These are phyloP conservation scores for Nannoperca obscura DNA, from an alignment of 2,797 vertebrate genomes.

Conservation along the genomic window DNA sequence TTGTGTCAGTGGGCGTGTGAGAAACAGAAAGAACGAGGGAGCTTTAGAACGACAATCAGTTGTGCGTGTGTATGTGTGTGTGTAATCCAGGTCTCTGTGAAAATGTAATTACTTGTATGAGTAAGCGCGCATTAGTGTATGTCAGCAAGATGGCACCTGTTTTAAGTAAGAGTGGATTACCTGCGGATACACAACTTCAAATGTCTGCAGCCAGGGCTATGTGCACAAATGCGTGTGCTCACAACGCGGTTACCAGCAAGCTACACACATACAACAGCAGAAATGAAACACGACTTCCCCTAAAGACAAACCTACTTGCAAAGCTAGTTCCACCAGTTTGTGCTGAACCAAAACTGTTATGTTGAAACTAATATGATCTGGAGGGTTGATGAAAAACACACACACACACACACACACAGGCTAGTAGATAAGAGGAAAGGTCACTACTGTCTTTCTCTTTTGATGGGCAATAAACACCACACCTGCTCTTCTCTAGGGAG, in stretches of 20 bases:
- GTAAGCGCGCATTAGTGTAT: conserved; percentile 77
- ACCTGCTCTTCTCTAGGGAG: conserved; percentile 66
- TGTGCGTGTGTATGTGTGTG: conserved; percentile 4
- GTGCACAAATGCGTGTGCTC: conserved; percentile 5
- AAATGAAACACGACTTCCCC: conserved; percentile 52
- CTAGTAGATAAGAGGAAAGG: conserved; percentile 61
- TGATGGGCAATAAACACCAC: conserved; percentile 69
- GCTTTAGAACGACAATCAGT: conserved; percentile 60
- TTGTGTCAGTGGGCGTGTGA: conserved; percentile 67
- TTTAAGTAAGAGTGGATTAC: conserved; percentile 79
- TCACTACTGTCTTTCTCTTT: conserved; percentile 63
- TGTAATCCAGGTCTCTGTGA: conserved; percentile 73
- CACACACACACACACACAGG: conserved; percentile 19
- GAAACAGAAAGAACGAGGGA: conserved; percentile 49
- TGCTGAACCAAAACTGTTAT: conserved; percentile 59
- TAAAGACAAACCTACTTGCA: conserved; percentile 68
- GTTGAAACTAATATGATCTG: conserved; percentile 70
- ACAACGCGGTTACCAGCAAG: conserved; percentile 28
- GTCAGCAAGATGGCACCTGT: conserved; percentile 79
- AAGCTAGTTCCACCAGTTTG: conserved; percentile 75
- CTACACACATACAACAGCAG: conserved; percentile 18
- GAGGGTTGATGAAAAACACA: conserved; percentile 38
- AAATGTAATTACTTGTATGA: conserved; percentile 85
- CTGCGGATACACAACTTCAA: conserved; percentile 67
- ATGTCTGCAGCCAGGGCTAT: conserved; percentile 51